These are phyloP conservation scores for Saccopteryx bilineata DNA, from an alignment of 2,113 vertebrate species.

Conservation along the genomic window DNA sequence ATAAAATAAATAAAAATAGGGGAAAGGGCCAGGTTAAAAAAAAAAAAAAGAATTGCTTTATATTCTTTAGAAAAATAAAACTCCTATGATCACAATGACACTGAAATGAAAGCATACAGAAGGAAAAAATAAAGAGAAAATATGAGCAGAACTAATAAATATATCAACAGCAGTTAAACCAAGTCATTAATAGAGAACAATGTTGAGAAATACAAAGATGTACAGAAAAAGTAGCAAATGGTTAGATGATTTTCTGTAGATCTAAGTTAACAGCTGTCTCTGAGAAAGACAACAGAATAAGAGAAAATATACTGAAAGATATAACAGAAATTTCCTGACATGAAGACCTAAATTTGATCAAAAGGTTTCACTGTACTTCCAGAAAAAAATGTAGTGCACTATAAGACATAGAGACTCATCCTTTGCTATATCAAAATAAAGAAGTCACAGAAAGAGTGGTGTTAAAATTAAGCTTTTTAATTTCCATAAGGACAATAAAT, in stretches of 20 bases:
- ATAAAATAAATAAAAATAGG: no score
- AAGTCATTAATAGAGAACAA: neutral
- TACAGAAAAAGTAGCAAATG: constrained; percentile 12
- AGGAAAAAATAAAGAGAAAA: neutral
- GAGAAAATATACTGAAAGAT: neutral
- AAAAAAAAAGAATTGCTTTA: neutral
- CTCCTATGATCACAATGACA: neutral
- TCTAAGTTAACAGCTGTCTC: neutral
- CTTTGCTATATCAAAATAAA: constrained; percentile 49
- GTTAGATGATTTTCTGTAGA: neutral
- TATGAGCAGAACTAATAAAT: neutral
- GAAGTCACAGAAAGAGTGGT: neutral
- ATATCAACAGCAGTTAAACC: neutral
- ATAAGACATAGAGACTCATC: neutral
- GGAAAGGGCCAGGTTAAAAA: no score
- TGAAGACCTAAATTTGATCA: constrained; percentile 52
- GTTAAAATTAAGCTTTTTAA: neutral
- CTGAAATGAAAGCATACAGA: neutral
- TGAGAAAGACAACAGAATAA: constrained; percentile 12
- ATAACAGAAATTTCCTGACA: neutral
- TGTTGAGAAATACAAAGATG: neutral
- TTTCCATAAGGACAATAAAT: neutral
- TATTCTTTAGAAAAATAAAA: constrained; percentile 22
- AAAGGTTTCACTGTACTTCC: constrained; percentile 6
- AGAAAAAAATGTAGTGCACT: neutral